Percentiles rank a stretch among this genome's conserved stretches.
Evolutionary conservation across 2,113 vertebrate genomes (phyloP).

Genomic region (Nansenia antarctica): DNA sequence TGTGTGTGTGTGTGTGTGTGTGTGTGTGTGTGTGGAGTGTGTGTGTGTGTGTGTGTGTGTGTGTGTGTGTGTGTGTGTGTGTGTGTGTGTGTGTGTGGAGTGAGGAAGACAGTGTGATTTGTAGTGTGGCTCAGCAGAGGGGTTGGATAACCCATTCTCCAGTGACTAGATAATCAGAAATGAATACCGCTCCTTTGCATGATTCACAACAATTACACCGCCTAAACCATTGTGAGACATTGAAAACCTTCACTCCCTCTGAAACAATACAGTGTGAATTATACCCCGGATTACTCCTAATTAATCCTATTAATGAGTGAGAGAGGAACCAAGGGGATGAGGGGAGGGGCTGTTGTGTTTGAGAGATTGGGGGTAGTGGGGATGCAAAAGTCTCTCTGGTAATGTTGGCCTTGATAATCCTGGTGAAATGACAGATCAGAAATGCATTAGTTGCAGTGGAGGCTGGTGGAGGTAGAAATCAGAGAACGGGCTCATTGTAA

Average conservation of each 20-base stretch:
- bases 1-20: background rate
- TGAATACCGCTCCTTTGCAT: background rate
- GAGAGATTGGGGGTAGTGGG: background rate
- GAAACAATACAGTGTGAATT: slow-evolving; percentile 33
- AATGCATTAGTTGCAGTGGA: too few species aligned
- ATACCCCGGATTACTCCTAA: slow-evolving; percentile 24
- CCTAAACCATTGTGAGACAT: slow-evolving; percentile 12
- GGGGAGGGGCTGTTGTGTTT: background rate
- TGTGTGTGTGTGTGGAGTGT: too few species aligned
- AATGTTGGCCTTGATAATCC: background rate
- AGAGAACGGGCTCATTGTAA: too few species aligned
- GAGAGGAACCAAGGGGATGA: slow-evolving; percentile 9
- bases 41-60: background rate
- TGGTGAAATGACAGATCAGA: background rate
- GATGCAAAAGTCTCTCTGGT: slow-evolving; percentile 9
- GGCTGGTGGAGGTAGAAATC: too few species aligned
- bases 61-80: background rate
- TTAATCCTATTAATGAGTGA: slow-evolving; percentile 30
- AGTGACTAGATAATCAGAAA: background rate
- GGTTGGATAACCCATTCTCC: background rate
- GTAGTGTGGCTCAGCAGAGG: background rate
- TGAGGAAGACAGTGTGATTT: background rate
- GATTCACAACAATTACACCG: background rate
- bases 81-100: too few species aligned
- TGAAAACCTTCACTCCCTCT: slow-evolving; percentile 12